These are phyloP conservation scores for Lordiphosa collinella DNA, from an alignment of 1,140 invertebrate genomes.

Conservation along the genomic window DNA sequence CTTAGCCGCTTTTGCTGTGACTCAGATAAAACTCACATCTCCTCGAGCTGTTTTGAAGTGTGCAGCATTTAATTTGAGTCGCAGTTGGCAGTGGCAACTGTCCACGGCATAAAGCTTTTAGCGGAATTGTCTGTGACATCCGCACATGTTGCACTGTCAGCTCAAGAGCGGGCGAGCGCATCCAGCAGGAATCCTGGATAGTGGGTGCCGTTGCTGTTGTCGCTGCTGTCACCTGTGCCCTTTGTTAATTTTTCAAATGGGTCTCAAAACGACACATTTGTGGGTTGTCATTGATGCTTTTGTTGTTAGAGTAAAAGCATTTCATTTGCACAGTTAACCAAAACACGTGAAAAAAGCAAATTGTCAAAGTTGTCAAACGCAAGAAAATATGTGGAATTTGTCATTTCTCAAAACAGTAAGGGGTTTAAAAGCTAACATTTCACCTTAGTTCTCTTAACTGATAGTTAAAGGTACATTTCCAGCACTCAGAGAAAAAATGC, in stretches of 20 bases:
- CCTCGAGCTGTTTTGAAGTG: conserved; percentile 43
- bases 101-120: conserved; percentile 64
- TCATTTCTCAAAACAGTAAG: no score
- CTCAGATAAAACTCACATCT: conserved; percentile 52
- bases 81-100: conserved; percentile 37
- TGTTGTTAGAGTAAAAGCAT: conserved; percentile 50
- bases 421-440: no score
- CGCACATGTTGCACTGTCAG: conserved; percentile 70
- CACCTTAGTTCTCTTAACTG: no score
- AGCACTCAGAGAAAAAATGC: no score
- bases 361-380: conserved; percentile 27
- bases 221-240: conserved; percentile 48
- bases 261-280: conserved; percentile 27
- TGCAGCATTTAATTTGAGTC: conserved; percentile 60
- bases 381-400: background rate
- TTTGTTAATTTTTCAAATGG: conserved; percentile 74
- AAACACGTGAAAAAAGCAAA: conserved; percentile 19
- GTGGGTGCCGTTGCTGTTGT: conserved; percentile 1
- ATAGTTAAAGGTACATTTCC: no score
- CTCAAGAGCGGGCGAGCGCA: conserved; percentile 46
- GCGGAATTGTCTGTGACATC: conserved; percentile 65
- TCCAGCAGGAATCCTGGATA: conserved; percentile 7
- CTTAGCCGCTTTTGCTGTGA: conserved; percentile 46
- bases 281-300: conserved; percentile 5
- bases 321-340: conserved; percentile 31